These are phyloP conservation scores for Parazoanthus swiftii DNA, from an alignment of 92 coral and sea anemone genomes.

Conservation along the genomic window DNA sequence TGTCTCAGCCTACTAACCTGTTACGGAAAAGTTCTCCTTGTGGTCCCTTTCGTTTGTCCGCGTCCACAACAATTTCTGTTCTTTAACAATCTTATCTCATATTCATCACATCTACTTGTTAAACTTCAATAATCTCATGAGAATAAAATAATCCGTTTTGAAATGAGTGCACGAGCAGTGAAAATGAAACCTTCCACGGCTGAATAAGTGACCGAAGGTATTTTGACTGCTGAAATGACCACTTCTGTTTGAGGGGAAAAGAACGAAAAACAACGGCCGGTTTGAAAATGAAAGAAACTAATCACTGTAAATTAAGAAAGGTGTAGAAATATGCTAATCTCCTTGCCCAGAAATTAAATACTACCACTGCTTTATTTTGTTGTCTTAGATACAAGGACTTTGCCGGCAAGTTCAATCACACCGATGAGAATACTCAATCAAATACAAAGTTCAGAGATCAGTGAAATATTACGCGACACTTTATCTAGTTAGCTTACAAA, in stretches of 20 bases:
- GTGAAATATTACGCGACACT: not conserved
- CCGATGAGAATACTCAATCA: not conserved
- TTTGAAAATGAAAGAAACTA: not conserved
- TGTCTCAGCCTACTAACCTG: not conserved
- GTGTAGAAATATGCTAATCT: constrained; percentile 9
- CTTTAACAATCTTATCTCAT: not conserved
- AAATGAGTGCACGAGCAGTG: not conserved
- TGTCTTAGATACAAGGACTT: constrained; percentile 22
- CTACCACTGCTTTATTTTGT: constrained; percentile 12
- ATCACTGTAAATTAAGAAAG: constrained; percentile 3
- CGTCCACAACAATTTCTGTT: not conserved
- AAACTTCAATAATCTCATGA: not conserved
- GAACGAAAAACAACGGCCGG: not conserved
- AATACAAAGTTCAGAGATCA: not conserved
- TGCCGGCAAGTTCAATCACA: not conserved
- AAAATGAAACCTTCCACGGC: not conserved
- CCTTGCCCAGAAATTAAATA: not conserved
- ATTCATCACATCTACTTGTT: constrained; percentile 20
- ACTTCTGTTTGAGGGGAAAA: not conserved
- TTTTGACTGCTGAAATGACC: not conserved
- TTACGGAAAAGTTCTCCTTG: not conserved
- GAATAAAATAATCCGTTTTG: not conserved
- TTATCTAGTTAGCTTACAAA: not conserved
- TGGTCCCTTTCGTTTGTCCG: not conserved
- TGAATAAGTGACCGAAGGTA: not conserved